phyloP scores from a whole-genome alignment of 2,888 invertebrate genomes.

The Hartigia nigra region DNA sequence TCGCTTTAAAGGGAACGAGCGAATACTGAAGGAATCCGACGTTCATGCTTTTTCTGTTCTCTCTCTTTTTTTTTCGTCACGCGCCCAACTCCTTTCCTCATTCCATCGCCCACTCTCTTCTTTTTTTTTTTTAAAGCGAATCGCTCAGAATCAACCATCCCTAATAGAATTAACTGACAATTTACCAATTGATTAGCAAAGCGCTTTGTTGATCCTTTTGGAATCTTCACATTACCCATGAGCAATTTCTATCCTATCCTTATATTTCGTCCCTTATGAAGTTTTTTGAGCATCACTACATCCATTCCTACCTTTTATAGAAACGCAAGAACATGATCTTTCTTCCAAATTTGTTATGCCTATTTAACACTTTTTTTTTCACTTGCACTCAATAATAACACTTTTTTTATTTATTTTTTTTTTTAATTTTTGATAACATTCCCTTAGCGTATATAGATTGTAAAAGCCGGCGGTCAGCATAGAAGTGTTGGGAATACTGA shows the following conservation, averaged over 20 bases:
- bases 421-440: neutral
- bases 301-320: neutral
- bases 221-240: neutral
- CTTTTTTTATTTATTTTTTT: neutral
- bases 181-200: slow-evolving; percentile 48
- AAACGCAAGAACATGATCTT: neutral
- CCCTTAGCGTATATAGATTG: neutral
- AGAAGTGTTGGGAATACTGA: neutral
- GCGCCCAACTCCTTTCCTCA: slow-evolving; percentile 5
- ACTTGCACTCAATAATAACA: neutral
- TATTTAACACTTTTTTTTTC: neutral
- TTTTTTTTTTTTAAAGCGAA: slow-evolving; percentile 25
- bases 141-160: slow-evolving; percentile 38
- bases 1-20: neutral
- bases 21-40: neutral
- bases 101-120: neutral
- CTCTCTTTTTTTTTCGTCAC: slow-evolving; percentile 21
- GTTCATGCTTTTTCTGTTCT: slow-evolving; percentile 20
- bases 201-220: slow-evolving; percentile 7
- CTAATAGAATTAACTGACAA: slow-evolving; percentile 52
- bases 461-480: neutral
- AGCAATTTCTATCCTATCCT: slow-evolving; percentile 20
- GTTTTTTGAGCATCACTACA: neutral
- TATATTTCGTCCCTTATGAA: slow-evolving; percentile 3
- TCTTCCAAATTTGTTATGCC: neutral